Evolutionary conservation across 92 coral and sea anemone species (phyloP).

Genomic region (Umimayanthus chanpuru): DNA sequence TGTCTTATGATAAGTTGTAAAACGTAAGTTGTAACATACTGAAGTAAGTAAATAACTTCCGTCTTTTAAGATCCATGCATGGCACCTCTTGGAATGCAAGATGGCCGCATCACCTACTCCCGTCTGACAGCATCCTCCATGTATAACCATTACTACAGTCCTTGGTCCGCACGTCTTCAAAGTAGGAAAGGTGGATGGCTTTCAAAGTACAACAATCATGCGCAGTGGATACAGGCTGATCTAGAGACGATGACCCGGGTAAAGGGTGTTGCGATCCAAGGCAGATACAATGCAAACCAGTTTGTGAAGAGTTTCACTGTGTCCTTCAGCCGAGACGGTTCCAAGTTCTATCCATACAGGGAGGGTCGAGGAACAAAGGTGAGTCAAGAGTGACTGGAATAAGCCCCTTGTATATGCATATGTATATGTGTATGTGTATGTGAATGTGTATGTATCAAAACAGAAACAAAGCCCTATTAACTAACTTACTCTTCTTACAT

Average conservation of each 20-base stretch:
- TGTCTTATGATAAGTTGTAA: neutral
- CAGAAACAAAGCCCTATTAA: neutral
- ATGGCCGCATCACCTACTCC: slow-evolving; percentile 62
- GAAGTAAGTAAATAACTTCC: neutral
- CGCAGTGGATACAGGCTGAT: slow-evolving; percentile 71
- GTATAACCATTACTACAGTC: slow-evolving; percentile 60
- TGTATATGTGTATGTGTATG: no score
- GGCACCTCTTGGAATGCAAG: slow-evolving; percentile 64
- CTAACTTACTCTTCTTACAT: no score
- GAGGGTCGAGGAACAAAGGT: slow-evolving; percentile 35
- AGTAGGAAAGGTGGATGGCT: slow-evolving; percentile 69
- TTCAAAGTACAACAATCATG: slow-evolving; percentile 39
- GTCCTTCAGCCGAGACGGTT: slow-evolving; percentile 62
- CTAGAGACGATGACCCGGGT: slow-evolving; percentile 60
- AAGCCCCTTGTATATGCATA: no score
- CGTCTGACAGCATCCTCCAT: slow-evolving; percentile 60
- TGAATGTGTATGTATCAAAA: no score
- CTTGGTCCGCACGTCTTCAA: slow-evolving; percentile 72
- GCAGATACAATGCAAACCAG: slow-evolving; percentile 57
- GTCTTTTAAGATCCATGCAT: slow-evolving; percentile 56
- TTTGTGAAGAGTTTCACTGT: slow-evolving; percentile 61
- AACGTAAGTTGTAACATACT: neutral
- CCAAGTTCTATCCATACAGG: slow-evolving; percentile 52
- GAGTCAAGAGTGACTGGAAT: neutral
- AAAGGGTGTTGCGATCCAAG: slow-evolving; percentile 69